Base-by-base conservation (phyloP, 2,888 invertebrate genomes). In the Fragum fragum region DNA sequence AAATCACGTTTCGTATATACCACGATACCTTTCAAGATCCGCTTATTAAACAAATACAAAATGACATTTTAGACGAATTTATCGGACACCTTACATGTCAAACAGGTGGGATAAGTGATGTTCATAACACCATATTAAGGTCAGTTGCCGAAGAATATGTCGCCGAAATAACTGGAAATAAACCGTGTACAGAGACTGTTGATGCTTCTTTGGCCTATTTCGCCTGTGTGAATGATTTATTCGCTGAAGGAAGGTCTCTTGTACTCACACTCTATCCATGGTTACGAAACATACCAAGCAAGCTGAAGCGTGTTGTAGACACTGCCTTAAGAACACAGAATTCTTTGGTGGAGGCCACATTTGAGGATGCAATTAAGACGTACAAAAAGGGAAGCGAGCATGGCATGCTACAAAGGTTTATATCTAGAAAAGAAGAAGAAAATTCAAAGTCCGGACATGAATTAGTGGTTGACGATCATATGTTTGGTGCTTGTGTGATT, bases 121-220 rank as follows among this genome's bases (percentile, higher is more conserved):
- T 61, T 1, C 11, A 61, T 29, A 6, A 28, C 1, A 18, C 32
- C 18, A 18, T 61, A 29, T 32, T 61, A 26, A 61, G 61, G 32
- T 61, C 61, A 6, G 29, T 61, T 5, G 61, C 61, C 3, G n/a
- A 23, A 18, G 32, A 61, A 26, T 32, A 26, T 32, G n/a, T 1
- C 32, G n/a, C 29, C 3, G 29, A 61, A 32, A 32, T 32, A 5
- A 61, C 61, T 14, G 61, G 61, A 16, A 32, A 29, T 32, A 61
- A 29, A 32, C 61, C 61, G n/a, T 29, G 32, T 6, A 2, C 61
- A 18, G 61, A 61, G 26, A n/a, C 9, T 2, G 18, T 61, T 18
- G 61, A 61, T 61, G 29, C 61, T 32, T 61, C 61, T 9, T n/a
- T 61, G 61, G 61, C 61, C 11, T 61, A 32, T 61, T 61, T 61